These are phyloP conservation scores for Dasypogon diadema DNA, from an alignment of 2,888 invertebrate genomes.

Conservation along the genomic window DNA sequence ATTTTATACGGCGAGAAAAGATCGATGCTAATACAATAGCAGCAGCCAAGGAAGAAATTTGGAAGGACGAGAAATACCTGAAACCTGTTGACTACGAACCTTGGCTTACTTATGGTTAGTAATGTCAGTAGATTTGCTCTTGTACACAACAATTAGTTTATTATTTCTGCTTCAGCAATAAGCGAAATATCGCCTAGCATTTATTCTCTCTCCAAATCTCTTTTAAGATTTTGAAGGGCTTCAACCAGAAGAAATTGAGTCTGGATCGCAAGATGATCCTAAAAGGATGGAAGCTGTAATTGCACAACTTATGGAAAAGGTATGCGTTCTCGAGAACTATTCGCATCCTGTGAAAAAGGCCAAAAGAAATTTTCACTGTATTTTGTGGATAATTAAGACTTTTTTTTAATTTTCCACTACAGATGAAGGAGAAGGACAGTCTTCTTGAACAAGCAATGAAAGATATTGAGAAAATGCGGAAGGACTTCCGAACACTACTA, in stretches of 20 bases:
- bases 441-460: slow-evolving; percentile 73
- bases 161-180: too few relatives aligned
- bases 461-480: slow-evolving; percentile 63
- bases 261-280: background rate
- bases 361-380: background rate
- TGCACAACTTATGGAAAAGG: background rate
- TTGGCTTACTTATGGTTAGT: slow-evolving; percentile 84
- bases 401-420: too few relatives aligned
- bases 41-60: slow-evolving; percentile 71
- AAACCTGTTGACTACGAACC: slow-evolving; percentile 82
- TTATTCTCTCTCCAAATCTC: slow-evolving; percentile 5
- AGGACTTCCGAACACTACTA: slow-evolving; percentile 60
- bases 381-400: background rate
- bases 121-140: too few relatives aligned
- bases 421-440: slow-evolving; percentile 74
- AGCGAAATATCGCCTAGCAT: too few relatives aligned
- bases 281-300: background rate
- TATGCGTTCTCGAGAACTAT: background rate
- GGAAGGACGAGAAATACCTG: slow-evolving; percentile 83
- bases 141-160: too few relatives aligned
- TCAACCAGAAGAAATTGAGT: background rate
- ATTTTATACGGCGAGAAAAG: slow-evolving; percentile 79
- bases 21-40: slow-evolving; percentile 72
- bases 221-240: slow-evolving; percentile 70
- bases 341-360: slow-evolving; percentile 66